Evolutionary conservation across 2,888 invertebrate genomes (phyloP), one percentile per base, ranked within the genome.

Genomic region (Cantharis rustica): DNA sequence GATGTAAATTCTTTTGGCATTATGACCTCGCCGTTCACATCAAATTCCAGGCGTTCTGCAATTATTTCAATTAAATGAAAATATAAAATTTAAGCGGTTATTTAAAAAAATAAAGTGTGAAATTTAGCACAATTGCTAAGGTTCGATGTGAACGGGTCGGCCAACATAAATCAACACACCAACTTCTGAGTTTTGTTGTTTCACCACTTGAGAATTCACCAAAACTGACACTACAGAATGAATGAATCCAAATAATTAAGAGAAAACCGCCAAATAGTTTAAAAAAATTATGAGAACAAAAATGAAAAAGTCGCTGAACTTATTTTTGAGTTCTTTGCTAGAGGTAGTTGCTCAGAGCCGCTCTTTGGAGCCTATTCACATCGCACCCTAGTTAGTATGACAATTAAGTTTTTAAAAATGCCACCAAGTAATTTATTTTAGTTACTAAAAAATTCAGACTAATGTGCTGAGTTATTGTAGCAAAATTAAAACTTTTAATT

Each of bases 11-110:
- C 64, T 31, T 76, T 73, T 75, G 87, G 87, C 83, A 86, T 84
- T 74, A 84, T 84, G 79, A 87, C 82, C 76, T 84, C 83, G 81
- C 88, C 88, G 82, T 86, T 88, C 84, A 85, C 86, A 87, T 88
- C 88, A 85, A 86, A 88, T 85, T 86, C 86, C 83, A 88, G 85
- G 83, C 86, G 86, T 81, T 88, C 88, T 88, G 87, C 85, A 87
- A 87, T 80, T 77, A 72, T 80, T 79, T 80, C 77, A 80, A 73
- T 75, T 78, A 69, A 47, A 7, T 47, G 47, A 31, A 31, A 31
- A 31, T 31, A 31, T 11, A 31, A 13, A 31, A 31, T 47, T 20
- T 64, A 61, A 23, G n/a, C 9, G n/a, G 9, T n/a, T 47, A n/a
- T 47, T 72, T 66, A 16, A 68, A 20, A 31, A 23, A 27, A n/a